Conservation (phyloP, 1,140 invertebrate genomes). For the Homarus americanus region DNA sequence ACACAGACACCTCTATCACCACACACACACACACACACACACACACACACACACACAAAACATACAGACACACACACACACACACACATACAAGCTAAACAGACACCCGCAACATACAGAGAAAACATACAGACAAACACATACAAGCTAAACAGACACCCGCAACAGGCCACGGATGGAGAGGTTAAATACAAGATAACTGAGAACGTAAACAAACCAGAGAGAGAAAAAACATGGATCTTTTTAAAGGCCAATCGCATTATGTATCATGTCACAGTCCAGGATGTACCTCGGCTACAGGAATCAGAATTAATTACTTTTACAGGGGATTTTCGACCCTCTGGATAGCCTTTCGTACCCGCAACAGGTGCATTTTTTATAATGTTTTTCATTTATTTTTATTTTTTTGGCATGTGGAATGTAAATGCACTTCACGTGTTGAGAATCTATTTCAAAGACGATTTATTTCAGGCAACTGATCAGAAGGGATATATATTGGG, state of each 20-base stretch:
- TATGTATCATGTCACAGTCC: not conserved
- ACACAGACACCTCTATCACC: too few relatives aligned
- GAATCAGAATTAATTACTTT: not conserved
- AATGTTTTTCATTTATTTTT: conserved; percentile 10
- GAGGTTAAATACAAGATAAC: not conserved
- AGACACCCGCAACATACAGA: conserved; percentile 38
- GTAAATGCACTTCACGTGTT: too few relatives aligned
- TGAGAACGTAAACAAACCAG: not conserved
- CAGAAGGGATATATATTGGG: too few relatives aligned
- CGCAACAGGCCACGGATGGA: not conserved
- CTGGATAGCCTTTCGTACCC: not conserved
- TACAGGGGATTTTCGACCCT: not conserved
- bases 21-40: too few relatives aligned
- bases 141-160: not conserved
- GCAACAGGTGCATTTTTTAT: conserved; percentile 28
- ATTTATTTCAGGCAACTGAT: too few relatives aligned
- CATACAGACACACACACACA: conserved; percentile 1
- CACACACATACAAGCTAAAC: conserved; percentile 18
- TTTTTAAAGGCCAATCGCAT: not conserved
- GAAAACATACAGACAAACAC: conserved; percentile 41
- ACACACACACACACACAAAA: too few relatives aligned
- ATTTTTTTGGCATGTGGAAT: not conserved
- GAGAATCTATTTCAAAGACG: too few relatives aligned
- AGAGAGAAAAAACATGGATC: not conserved
- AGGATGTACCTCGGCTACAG: too few relatives aligned